Conservation (phyloP, 2,113 vertebrate genomes). For the Cricetomys ansorgei region DNA sequence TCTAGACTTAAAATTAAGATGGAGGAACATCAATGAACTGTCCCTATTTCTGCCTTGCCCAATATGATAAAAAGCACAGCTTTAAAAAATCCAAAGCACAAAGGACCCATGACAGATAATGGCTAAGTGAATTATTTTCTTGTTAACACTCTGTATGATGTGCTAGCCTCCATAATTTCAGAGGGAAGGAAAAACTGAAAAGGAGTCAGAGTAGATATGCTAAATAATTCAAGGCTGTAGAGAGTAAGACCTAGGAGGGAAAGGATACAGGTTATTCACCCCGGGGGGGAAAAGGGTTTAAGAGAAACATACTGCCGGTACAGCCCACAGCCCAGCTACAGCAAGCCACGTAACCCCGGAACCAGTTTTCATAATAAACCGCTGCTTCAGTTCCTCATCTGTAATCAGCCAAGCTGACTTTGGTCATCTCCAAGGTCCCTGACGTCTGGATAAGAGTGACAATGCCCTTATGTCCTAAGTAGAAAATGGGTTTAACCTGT, state of each 20-base stretch:
- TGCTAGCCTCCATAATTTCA: constrained; percentile 52
- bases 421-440: neutral
- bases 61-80: constrained; percentile 20
- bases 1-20: constrained; percentile 26
- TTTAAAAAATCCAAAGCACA: neutral
- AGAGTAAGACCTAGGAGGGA: constrained; percentile 45
- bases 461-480: neutral
- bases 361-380: neutral
- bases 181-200: constrained; percentile 68
- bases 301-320: neutral
- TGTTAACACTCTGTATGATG: constrained; percentile 6
- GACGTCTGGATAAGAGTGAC: neutral
- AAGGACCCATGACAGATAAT: neutral
- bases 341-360: neutral
- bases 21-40: neutral
- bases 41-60: constrained; percentile 31
- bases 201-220: constrained; percentile 4
- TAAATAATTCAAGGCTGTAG: constrained; percentile 70
- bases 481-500: constrained; percentile 11
- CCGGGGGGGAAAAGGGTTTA: neutral
- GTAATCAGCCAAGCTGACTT: neutral
- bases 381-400: neutral
- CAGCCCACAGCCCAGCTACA: neutral
- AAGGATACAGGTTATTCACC: constrained; percentile 11
- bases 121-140: constrained; percentile 35